Percentiles rank a stretch among this genome's conserved stretches.
Conservation (phyloP, 2,888 invertebrate species). For the Microctonus aethiopoides region DNA sequence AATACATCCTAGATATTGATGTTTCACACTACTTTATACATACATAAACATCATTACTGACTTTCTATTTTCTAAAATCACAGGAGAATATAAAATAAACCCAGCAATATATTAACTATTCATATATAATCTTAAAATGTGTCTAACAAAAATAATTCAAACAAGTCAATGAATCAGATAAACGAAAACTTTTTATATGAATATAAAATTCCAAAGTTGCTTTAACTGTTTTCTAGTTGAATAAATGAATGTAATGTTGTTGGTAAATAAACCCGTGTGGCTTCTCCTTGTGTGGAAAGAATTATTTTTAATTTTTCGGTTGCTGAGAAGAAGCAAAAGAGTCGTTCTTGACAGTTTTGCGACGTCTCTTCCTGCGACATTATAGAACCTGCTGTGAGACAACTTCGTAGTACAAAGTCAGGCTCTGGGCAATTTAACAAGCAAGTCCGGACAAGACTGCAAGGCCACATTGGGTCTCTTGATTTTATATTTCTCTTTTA, state of each 20-base stretch:
- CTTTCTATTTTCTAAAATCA: background rate
- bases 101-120: background rate
- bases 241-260: background rate
- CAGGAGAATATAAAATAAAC: background rate
- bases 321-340: background rate
- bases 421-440: constrained; percentile 43
- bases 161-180: background rate
- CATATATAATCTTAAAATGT: background rate
- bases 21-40: no score
- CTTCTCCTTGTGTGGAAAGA: background rate
- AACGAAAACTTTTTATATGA: background rate
- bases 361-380: no score
- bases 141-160: background rate
- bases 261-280: no score
- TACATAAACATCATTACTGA: background rate
- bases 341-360: constrained; percentile 34
- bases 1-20: no score
- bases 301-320: background rate
- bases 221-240: background rate
- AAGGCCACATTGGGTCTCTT: constrained; percentile 14
- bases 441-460: constrained; percentile 33
- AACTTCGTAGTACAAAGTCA: constrained; percentile 25
- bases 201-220: background rate
- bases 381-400: constrained; percentile 39
- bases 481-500: no score